Base-by-base conservation (phyloP, 2,797 vertebrate genomes). In the Merluccius polli region DNA sequence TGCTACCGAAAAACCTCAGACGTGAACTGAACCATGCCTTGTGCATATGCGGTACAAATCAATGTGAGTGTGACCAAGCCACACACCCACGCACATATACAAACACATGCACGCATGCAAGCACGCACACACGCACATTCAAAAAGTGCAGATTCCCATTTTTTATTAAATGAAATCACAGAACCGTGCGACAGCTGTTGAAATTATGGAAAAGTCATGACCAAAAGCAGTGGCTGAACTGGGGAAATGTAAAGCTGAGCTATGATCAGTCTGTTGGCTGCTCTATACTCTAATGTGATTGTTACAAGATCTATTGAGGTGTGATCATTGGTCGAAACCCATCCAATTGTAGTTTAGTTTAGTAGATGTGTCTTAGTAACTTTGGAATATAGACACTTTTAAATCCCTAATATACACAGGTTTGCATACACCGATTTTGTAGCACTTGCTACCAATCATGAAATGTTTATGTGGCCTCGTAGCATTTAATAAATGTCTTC, bases 101-200 rank as follows among this genome's bases (percentile, higher is more conserved):
- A 27, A 24, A 48, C 35, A 72, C n/a, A 70, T 1, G 0, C 67
- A 70, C 35, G 9, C 35, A 44, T 38, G 4, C 67, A 36, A 30
- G 13, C 44, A 59, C 48, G 15, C 48, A 63, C 21, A n/a, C 29
- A 73, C 32, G 1, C 48, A n/a, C 24, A 68, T 68, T 68, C 16
- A 21, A 11, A 71, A 70, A 48, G 82, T 77, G 75, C 78, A 87
- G 79, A 89, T 89, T 87, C 15, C 74, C 74, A 85, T 87, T 88
- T 86, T 73, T 89, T 87, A 86, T 87, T 44, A 85, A 88, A 87
- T 79, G 76, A 68, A 84, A 71, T 77, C 18, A 74, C 76, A 79
- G 48, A 21, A 63, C n/a, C 70, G 63, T 71, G 73, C 69, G 27
- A 75, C 70, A 72, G 77, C 75, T 70, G 32, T 59, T 75, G 3